These are phyloP conservation scores for Drosophila kohkoa DNA, from an alignment of 1,140 invertebrate species.

Conservation along the genomic window DNA sequence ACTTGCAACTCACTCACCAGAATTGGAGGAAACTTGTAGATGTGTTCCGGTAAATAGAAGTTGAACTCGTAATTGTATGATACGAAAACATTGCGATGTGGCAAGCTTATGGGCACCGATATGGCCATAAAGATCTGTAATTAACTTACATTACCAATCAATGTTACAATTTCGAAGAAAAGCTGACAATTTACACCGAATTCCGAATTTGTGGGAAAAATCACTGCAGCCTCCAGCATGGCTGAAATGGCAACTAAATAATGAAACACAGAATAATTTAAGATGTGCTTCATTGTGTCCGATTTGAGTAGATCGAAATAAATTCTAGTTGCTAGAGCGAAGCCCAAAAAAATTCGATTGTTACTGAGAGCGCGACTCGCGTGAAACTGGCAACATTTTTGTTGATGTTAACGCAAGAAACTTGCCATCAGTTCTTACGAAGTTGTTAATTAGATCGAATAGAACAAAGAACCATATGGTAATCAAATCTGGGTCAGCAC, in stretches of 20 bases:
- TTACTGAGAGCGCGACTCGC: conserved; percentile 19
- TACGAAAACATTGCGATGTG: conserved; percentile 89
- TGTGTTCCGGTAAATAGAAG: conserved; percentile 86
- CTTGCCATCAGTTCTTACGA: conserved; percentile 5
- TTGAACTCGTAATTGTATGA: conserved; percentile 92
- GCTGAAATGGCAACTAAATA: neutral
- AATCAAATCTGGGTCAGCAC: conserved; percentile 29
- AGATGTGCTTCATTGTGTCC: conserved; percentile 11
- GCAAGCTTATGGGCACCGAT: conserved; percentile 89
- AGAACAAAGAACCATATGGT: conserved; percentile 4
- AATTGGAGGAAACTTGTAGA: conserved; percentile 72
- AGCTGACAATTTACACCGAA: conserved; percentile 49
- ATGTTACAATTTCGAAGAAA: no score
- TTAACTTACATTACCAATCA: conserved; percentile 8
- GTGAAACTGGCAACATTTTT: conserved; percentile 20
- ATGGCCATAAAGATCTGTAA: conserved; percentile 88
- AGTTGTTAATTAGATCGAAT: conserved; percentile 41
- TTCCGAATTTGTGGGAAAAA: conserved; percentile 57
- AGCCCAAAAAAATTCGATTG: conserved; percentile 3
- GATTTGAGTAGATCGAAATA: neutral
- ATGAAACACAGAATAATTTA: neutral
- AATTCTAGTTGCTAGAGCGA: neutral
- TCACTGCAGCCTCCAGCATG: conserved; percentile 7
- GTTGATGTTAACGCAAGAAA: conserved; percentile 16
- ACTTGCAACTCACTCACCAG: conserved; percentile 50